Conservation (phyloP, 2,797 vertebrate genomes). For the Poecile montanus region DNA sequence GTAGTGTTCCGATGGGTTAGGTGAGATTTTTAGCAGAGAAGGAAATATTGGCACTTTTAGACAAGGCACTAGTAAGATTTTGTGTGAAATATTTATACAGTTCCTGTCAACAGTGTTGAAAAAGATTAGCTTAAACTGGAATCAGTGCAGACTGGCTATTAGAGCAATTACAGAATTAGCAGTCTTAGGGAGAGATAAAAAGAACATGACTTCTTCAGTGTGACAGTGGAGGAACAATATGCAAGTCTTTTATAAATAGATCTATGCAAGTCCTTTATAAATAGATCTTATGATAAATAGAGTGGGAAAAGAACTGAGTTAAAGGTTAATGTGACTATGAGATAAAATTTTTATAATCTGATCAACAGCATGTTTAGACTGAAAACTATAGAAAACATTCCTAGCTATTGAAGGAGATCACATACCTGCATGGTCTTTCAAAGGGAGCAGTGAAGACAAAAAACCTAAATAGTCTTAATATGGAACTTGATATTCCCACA, state of each 20-base stretch:
- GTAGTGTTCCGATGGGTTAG: neutral
- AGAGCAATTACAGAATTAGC: constrained; percentile 14
- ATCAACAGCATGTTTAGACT: neutral
- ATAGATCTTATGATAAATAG: neutral
- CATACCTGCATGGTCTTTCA: neutral
- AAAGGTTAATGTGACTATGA: neutral
- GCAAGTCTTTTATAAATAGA: neutral
- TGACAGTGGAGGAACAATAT: neutral
- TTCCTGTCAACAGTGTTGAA: constrained; percentile 11
- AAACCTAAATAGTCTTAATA: neutral
- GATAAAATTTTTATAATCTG: neutral
- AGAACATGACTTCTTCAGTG: neutral
- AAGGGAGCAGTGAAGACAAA: neutral
- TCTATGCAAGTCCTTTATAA: neutral
- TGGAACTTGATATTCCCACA: neutral
- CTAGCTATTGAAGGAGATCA: neutral
- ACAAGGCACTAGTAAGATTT: neutral
- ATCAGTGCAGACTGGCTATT: neutral
- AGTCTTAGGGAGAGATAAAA: neutral
- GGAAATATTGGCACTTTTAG: constrained; percentile 20
- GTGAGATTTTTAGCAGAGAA: constrained; percentile 23
- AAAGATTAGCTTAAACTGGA: constrained; percentile 1
- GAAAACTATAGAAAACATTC: neutral
- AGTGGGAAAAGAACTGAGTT: neutral
- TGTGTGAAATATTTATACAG: constrained; percentile 25